A percentile compares a stretch with the other conserved stretches of the same genome.
phyloP scores from a whole-genome alignment of 1,140 invertebrate genomes.

The Leguminivora glycinivorella region DNA sequence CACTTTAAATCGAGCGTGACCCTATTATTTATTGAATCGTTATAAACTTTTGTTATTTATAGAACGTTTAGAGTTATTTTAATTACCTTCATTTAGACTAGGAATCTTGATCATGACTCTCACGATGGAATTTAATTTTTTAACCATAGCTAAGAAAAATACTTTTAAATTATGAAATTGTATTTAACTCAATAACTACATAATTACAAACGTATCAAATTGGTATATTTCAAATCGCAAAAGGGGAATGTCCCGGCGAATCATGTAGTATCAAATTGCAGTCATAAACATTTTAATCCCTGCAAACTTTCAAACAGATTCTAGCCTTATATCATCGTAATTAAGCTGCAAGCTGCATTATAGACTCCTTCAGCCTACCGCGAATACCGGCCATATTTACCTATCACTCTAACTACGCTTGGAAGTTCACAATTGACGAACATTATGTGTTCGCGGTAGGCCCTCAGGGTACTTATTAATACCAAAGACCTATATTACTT shows the following conservation, averaged over 20 bases:
- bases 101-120: too few species aligned
- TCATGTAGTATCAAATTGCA: constrained; percentile 32
- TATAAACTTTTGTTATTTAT: neutral
- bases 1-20: neutral
- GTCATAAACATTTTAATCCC: neutral
- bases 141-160: too few species aligned
- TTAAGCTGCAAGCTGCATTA: neutral
- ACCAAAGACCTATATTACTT: too few species aligned
- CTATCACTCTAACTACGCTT: too few species aligned
- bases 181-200: too few species aligned
- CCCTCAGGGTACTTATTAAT: too few species aligned
- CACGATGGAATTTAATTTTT: too few species aligned
- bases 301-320: neutral
- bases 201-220: too few species aligned
- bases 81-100: too few species aligned
- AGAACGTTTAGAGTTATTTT: neutral
- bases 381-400: neutral
- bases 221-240: constrained; percentile 18
- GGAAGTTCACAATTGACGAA: too few species aligned
- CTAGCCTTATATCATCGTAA: neutral
- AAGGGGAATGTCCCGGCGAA: constrained; percentile 51
- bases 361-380: neutral
- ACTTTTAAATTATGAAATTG: too few species aligned
- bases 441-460: too few species aligned
- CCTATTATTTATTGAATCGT: neutral